Conservation (phyloP, 2,113 vertebrate genomes). For the Copsychus sechellarum region DNA sequence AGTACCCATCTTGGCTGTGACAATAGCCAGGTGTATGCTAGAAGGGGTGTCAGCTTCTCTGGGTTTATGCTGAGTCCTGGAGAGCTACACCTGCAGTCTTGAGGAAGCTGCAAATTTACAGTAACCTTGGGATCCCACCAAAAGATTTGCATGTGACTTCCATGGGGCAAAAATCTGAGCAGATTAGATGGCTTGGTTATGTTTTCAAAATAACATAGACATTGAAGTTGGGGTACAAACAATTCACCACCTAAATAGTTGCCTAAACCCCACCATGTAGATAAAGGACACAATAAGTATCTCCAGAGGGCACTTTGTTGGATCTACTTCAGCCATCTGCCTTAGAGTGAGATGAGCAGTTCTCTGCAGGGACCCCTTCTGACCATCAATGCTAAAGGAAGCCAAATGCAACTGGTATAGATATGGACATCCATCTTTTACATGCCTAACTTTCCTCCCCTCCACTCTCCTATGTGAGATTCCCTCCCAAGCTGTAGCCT, state of each 20-base stretch:
- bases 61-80: neutral
- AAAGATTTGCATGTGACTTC: neutral
- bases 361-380: neutral
- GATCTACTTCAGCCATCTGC: neutral
- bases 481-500: neutral
- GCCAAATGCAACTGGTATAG: neutral
- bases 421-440: neutral
- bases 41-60: neutral
- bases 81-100: neutral
- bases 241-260: neutral
- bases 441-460: neutral
- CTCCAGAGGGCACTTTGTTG: neutral
- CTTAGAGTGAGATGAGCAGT: neutral
- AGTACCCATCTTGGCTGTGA: neutral
- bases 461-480: neutral
- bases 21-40: neutral
- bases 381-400: neutral
- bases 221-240: neutral
- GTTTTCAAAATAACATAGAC: neutral
- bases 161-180: fast-evolving
- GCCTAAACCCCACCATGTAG: neutral
- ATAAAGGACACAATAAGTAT: neutral
- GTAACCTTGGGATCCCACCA: neutral
- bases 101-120: neutral
- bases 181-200: neutral